Evolutionary conservation across 2,797 vertebrate species (phyloP), one percentile per base, ranked within the genome.

Genomic region (Aotus griseimembra): DNA sequence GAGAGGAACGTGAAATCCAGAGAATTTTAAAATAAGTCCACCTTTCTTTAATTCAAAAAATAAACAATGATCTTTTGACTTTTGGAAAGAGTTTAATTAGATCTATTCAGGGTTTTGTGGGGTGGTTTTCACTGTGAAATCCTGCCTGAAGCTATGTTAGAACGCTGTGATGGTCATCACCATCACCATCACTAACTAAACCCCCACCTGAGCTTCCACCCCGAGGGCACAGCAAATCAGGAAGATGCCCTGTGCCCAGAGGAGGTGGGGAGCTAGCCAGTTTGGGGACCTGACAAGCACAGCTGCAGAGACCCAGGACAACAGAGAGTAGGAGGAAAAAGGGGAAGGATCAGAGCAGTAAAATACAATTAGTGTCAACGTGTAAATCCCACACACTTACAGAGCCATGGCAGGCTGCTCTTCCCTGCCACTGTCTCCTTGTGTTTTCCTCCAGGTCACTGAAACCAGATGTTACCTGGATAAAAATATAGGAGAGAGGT

Each of bases 21-120:
- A 44, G 57, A 86, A 95, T 93, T 93, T 88, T 94, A 48, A 96
- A 96, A 96, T 94, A 97, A 95, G 85, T 61, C 88, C 28, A 64
- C 70, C 39, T 79, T 92, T 91, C 77, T 9, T 20, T 30, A 3
- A 10, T 48, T 17, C 36, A 36, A 92, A 94, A 92, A 88, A 28
- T 88, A 92, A 97, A 50, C 44, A 28, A 33, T 86, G 44, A 79
- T 52, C 77, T 85, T 94, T 76, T 46, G 17, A 94, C 79, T 61
- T 93, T 92, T 80, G 46, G 33, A 87, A 95, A 64, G 67, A 77
- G 50, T 95, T 97, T 77, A 61, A 75, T 93, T 90, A 58, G n/a
- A 64, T 83, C 64, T 88, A 79, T 77, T 17, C 8, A n/a, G 73
- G n/a, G 20, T 46, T 81, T 12, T 81, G 22, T 26, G n/a, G n/a